phyloP scores from a whole-genome alignment of 2,888 invertebrate species.

The Muscina levida region DNA sequence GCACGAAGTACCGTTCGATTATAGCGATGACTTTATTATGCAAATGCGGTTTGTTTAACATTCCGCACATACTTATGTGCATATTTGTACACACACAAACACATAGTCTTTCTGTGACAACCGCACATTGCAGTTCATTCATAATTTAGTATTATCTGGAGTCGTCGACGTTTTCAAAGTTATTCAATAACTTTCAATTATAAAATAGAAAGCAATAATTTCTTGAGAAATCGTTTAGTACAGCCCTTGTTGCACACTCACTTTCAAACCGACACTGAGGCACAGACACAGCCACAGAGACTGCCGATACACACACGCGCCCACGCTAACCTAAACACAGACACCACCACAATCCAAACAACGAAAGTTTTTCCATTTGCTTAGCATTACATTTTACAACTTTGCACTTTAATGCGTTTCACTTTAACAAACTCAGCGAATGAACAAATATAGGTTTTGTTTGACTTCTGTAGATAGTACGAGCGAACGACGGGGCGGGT shows the following conservation, averaged over 20 bases:
- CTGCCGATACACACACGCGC: background rate
- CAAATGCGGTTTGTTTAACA: conserved; percentile 32
- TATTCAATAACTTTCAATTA: conserved; percentile 66
- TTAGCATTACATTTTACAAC: conserved; percentile 74
- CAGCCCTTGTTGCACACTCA: conserved; percentile 7
- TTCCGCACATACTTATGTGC: conserved; percentile 1
- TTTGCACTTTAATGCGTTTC: conserved; percentile 76
- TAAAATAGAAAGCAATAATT: conserved; percentile 64
- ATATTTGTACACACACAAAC: background rate
- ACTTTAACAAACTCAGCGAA: conserved; percentile 68
- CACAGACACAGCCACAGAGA: background rate
- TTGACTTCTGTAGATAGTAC: too few species aligned
- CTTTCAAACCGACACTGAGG: conserved; percentile 12
- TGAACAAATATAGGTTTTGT: conserved; percentile 53
- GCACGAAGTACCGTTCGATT: background rate
- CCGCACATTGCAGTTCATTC: conserved; percentile 47
- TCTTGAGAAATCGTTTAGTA: conserved; percentile 46
- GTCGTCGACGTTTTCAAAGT: conserved; percentile 50
- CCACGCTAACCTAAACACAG: conserved; percentile 23
- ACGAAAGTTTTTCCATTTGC: conserved; percentile 68
- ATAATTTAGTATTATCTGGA: conserved; percentile 51
- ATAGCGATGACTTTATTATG: conserved; percentile 38
- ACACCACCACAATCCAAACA: conserved; percentile 54
- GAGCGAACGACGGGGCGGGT: background rate
- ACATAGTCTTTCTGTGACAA: conserved; percentile 30